phyloP scores from a whole-genome alignment of 2,797 vertebrate species.

The Thaleichthys pacificus region DNA sequence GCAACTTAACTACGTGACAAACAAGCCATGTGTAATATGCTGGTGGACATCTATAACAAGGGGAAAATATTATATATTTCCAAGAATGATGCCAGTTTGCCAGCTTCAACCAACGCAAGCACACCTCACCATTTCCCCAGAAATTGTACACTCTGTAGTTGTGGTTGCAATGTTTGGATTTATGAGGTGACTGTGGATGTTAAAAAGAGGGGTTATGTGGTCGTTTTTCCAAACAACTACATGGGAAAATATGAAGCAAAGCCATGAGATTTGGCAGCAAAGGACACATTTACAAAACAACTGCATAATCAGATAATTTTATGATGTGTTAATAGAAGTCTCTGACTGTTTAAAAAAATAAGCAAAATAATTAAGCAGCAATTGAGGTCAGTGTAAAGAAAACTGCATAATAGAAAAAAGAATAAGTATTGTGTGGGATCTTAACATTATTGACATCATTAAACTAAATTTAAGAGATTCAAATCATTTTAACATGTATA shows the following conservation, averaged over 20 bases:
- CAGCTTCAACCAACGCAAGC: too few relatives aligned
- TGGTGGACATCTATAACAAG: background rate
- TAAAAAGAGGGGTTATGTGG: conserved; percentile 8
- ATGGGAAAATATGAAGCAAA: conserved; percentile 13
- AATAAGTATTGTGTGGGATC: background rate
- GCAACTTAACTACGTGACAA: too few relatives aligned
- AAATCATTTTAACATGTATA: background rate
- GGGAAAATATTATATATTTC: background rate
- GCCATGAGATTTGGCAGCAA: conserved; percentile 9
- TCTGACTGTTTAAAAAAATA: conserved; percentile 7
- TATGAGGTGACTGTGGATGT: conserved; percentile 23
- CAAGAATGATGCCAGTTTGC: background rate
- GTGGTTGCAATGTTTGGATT: conserved; percentile 6
- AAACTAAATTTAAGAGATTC: background rate
- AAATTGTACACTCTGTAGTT: conserved; percentile 13
- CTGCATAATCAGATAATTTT: conserved; percentile 24
- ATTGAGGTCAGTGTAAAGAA: background rate
- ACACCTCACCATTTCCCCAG: too few relatives aligned
- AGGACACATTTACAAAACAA: conserved; percentile 23
- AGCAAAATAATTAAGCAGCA: background rate
- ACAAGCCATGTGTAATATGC: too few relatives aligned
- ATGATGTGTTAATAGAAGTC: conserved; percentile 28
- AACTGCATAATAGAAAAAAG: background rate
- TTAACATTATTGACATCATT: background rate
- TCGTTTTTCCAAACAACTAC: conserved; percentile 15